Conservation (phyloP, 2,888 invertebrate genomes). For the Diaphora mendica region DNA sequence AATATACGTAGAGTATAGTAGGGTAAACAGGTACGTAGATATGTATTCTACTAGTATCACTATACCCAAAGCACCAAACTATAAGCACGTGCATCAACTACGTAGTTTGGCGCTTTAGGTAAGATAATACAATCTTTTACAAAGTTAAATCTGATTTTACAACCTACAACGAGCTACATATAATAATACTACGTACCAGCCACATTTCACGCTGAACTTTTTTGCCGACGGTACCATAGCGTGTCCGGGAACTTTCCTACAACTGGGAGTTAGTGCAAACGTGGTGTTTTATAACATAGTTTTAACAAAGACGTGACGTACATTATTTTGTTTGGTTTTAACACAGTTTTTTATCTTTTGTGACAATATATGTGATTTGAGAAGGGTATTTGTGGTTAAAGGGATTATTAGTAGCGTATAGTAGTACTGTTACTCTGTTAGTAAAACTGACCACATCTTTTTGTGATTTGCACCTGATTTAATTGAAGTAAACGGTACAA, state of each 20-base stretch:
- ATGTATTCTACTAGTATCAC: no score
- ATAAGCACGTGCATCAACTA: not conserved
- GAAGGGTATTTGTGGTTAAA: not conserved
- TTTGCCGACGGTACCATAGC: slow-evolving; percentile 32
- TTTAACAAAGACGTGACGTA: slow-evolving; percentile 39
- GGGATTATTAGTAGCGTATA: not conserved
- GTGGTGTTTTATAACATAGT: slow-evolving; percentile 44
- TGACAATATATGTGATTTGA: not conserved
- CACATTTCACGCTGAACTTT: slow-evolving; percentile 44
- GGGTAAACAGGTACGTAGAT: no score
- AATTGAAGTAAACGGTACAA: no score
- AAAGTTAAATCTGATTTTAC: slow-evolving; percentile 23
- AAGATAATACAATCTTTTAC: slow-evolving; percentile 20
- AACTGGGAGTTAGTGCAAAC: slow-evolving; percentile 41
- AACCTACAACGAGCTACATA: slow-evolving; percentile 18
- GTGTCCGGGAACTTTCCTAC: slow-evolving; percentile 40
- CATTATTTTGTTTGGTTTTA: slow-evolving; percentile 28
- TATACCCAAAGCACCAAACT: no score
- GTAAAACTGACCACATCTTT: no score
- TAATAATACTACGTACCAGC: slow-evolving; percentile 25
- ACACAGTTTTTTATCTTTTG: slow-evolving; percentile 5
- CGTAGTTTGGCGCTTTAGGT: slow-evolving; percentile 3
- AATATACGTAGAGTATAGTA: not conserved
- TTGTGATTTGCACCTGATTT: no score
- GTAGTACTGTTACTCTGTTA: no score